These are phyloP conservation scores for Sinohyriopsis cumingii DNA, from an alignment of 2,888 invertebrate genomes.

Conservation along the genomic window DNA sequence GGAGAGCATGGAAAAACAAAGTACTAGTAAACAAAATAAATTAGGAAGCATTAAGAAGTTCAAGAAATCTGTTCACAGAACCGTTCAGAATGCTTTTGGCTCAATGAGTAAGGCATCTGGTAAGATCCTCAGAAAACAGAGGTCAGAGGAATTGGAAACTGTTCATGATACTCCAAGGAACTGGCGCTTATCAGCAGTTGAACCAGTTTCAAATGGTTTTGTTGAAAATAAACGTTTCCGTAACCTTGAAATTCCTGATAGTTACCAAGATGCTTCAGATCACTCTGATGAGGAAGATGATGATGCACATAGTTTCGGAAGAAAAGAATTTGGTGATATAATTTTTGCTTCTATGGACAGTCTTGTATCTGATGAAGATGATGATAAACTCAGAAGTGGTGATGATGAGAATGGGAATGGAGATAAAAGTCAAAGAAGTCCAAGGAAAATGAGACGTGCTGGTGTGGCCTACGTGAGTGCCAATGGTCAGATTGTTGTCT, in stretches of 20 bases:
- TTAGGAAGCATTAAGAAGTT: conserved; percentile 56
- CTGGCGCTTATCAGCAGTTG: conserved; percentile 27
- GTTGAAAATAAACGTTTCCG: conserved; percentile 9
- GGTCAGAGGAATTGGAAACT: conserved; percentile 46
- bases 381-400: conserved; percentile 27
- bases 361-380: conserved; percentile 19
- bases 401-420: conserved; percentile 28
- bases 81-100: conserved; percentile 55
- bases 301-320: conserved; percentile 6
- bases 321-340: conserved; percentile 10
- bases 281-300: conserved; percentile 18
- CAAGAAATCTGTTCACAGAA: conserved; percentile 54
- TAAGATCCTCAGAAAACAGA: conserved; percentile 46
- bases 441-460: conserved; percentile 44
- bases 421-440: conserved; percentile 10
- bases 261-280: conserved; percentile 13
- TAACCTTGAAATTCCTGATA: conserved; percentile 27
- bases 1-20: conserved; percentile 12
- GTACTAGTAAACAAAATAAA: conserved; percentile 36
- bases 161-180: conserved; percentile 37
- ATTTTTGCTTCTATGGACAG: conserved; percentile 13
- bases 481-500: conserved; percentile 49
- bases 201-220: conserved; percentile 1
- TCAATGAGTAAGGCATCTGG: conserved; percentile 59
- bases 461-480: conserved; percentile 54